A percentile compares a stretch with the other conserved stretches of the same genome.
Evolutionary conservation across 1,140 invertebrate genomes (phyloP).

Genomic region (Drosophila baimaii): DNA sequence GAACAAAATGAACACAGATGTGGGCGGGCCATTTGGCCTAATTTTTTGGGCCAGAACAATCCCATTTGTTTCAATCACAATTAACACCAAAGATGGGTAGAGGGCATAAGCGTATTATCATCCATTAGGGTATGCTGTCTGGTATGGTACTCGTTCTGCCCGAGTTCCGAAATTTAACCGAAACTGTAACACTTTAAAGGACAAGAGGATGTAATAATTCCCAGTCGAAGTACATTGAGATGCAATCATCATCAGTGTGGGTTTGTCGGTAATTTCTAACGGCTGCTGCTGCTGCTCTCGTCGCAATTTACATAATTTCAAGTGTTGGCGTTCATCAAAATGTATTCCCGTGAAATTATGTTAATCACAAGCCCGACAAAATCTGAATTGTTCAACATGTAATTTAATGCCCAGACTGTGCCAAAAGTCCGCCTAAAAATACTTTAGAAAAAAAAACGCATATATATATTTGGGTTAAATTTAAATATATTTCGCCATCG

Average conservation of each 20-base stretch:
- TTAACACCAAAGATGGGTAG: constrained; percentile 36
- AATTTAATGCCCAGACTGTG: constrained; percentile 22
- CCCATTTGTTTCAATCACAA: constrained; percentile 49
- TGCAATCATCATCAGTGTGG: constrained; percentile 34
- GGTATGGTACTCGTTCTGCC: background rate
- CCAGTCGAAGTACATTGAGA: background rate
- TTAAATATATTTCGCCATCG: constrained; percentile 14
- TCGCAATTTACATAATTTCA: constrained; percentile 43
- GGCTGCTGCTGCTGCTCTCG: constrained; percentile 12
- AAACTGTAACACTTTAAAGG: constrained; percentile 18
- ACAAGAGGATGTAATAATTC: background rate
- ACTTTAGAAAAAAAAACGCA: background rate
- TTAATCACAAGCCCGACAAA: constrained; percentile 33
- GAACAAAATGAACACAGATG: constrained; percentile 6
- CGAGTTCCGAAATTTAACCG: background rate
- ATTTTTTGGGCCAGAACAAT: constrained; percentile 15
- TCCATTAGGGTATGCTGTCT: constrained; percentile 17
- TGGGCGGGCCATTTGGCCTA: constrained; percentile 14
- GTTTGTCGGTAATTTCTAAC: constrained; percentile 10
- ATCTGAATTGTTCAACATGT: constrained; percentile 36
- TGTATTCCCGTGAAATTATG: constrained; percentile 34
- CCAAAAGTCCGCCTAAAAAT: constrained; percentile 17
- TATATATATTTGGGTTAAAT: constrained; percentile 5
- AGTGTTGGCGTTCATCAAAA: constrained; percentile 29
- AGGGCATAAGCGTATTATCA: constrained; percentile 38